Evolutionary conservation across 2,888 invertebrate species (phyloP).

Genomic region (Phalera bucephala): DNA sequence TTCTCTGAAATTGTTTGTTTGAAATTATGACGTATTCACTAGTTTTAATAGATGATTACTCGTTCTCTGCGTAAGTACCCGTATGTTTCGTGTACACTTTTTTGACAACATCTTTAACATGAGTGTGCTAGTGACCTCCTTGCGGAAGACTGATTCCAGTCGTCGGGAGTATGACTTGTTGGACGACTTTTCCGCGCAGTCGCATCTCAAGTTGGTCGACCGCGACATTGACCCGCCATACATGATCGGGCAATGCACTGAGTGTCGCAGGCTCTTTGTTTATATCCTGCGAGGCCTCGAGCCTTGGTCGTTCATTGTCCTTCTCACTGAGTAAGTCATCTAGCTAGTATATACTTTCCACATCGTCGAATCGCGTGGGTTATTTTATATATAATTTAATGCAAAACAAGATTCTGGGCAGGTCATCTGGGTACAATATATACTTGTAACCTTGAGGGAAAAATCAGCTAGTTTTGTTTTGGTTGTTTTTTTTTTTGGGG

Average conservation of each 20-base stretch:
- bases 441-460: too few relatives aligned
- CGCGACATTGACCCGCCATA: slow-evolving; percentile 80
- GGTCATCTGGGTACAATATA: too few relatives aligned
- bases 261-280: slow-evolving; percentile 80
- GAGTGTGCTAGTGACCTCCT: slow-evolving; percentile 66
- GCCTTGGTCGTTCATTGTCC: slow-evolving; percentile 51
- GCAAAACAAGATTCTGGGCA: too few relatives aligned
- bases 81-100: slow-evolving; percentile 14
- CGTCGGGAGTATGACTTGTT: slow-evolving; percentile 50
- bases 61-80: slow-evolving; percentile 12
- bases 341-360: not conserved
- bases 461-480: too few relatives aligned
- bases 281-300: slow-evolving; percentile 67
- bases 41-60: slow-evolving; percentile 25
- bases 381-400: slow-evolving; percentile 9
- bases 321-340: slow-evolving; percentile 13
- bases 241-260: slow-evolving; percentile 78
- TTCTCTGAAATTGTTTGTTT: slow-evolving; percentile 12
- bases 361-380: not conserved
- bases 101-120: slow-evolving; percentile 28
- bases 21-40: slow-evolving; percentile 14
- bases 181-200: slow-evolving; percentile 63
- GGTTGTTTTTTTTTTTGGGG: too few relatives aligned
- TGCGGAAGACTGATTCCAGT: slow-evolving; percentile 60
- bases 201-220: slow-evolving; percentile 67